phyloP scores from a whole-genome alignment of 2,113 vertebrate species.

The Dicerorhinus sumatrensis region DNA sequence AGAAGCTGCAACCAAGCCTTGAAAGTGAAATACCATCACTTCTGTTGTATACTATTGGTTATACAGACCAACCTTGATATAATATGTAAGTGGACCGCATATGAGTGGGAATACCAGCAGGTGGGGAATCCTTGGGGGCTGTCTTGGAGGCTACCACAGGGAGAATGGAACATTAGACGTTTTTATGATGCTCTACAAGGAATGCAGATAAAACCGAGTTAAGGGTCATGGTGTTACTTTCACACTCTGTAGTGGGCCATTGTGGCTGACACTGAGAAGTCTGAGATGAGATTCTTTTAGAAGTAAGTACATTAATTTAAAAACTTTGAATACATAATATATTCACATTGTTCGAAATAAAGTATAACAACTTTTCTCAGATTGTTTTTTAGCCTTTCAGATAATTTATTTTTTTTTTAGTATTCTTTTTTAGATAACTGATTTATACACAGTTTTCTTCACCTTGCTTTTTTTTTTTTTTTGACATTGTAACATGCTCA shows the following conservation, averaged over 20 bases:
- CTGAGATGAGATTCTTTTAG: neutral
- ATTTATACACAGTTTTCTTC: neutral
- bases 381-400: neutral
- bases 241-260: neutral
- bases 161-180: neutral
- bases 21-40: neutral
- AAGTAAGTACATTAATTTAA: slow-evolving; percentile 19
- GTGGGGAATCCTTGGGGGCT: neutral
- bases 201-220: neutral
- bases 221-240: neutral
- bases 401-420: neutral
- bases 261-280: neutral
- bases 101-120: neutral
- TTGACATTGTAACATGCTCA: neutral
- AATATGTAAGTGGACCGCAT: neutral
- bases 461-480: neutral
- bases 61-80: neutral
- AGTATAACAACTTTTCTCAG: neutral
- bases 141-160: neutral
- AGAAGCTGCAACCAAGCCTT: neutral
- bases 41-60: neutral
- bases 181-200: neutral
- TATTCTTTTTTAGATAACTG: neutral
- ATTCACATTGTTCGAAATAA: neutral
- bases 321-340: neutral